phyloP scores from a whole-genome alignment of 2,888 invertebrate genomes.

The Patella depressa region DNA sequence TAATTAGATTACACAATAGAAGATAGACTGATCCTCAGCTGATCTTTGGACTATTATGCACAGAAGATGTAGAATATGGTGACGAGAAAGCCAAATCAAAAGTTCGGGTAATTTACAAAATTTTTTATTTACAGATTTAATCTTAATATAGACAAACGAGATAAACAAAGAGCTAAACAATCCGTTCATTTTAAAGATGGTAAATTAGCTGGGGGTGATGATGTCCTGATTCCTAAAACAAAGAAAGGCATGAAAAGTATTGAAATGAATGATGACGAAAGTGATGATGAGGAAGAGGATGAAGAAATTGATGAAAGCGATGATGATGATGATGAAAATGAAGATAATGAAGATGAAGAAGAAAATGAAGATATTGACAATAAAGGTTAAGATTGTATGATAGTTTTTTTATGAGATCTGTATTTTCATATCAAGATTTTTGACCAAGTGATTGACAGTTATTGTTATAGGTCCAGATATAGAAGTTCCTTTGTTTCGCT shows the following conservation, averaged over 20 bases:
- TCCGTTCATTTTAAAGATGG: conserved; percentile 36
- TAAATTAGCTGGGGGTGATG: conserved; percentile 52
- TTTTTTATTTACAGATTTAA: conserved; percentile 40
- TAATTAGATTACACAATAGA: too few relatives aligned
- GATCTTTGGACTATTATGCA: too few relatives aligned
- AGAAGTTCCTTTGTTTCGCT: neutral
- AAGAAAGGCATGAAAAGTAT: conserved; percentile 56
- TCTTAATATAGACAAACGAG: conserved; percentile 39
- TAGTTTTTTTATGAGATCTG: too few relatives aligned
- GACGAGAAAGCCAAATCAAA: too few relatives aligned
- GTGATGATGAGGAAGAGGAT: conserved; percentile 16
- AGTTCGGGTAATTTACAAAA: neutral
- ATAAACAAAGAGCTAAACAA: conserved; percentile 29
- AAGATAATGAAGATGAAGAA: conserved; percentile 34
- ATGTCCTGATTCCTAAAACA: conserved; percentile 68
- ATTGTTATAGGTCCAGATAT: neutral
- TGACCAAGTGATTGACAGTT: too few relatives aligned
- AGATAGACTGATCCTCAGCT: too few relatives aligned
- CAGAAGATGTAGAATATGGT: too few relatives aligned
- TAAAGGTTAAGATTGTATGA: conserved; percentile 25
- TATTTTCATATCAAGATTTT: too few relatives aligned
- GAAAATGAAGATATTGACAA: conserved; percentile 48
- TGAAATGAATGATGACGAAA: conserved; percentile 22
- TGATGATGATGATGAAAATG: conserved; percentile 23
- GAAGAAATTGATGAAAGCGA: neutral